Base-by-base conservation (phyloP, 2,888 invertebrate species). In the Rhaphigaster nebulosa region DNA sequence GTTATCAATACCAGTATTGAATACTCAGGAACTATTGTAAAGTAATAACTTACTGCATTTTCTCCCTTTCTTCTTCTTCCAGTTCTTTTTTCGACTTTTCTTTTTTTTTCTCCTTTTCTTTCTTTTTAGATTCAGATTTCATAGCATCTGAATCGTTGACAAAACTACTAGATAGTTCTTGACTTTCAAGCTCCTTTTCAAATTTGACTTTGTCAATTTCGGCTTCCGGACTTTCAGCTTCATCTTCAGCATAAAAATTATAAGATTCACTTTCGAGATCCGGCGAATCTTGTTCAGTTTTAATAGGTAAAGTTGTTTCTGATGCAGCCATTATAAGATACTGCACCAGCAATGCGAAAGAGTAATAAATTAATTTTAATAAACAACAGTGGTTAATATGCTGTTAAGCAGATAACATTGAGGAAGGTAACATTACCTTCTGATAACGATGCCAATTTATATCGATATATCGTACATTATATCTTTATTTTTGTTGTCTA, bases 21-120 rank as follows among this genome's bases (percentile, higher is more conserved):
- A 45, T 45, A 45, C 20, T 54, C 12, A n/a, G 10, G 34, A 65
- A 29, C 29, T 45, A n/a, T n/a, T n/a, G 0, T 26, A 1, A 91
- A 90, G 26, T 56, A 80, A 91, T 90, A 38, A 95, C 96, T 95
- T 94, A 98, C 98, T 98, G 98, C 98, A 99, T 98, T 94, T 98
- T 98, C 93, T 98, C 98, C 91, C 98, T 94, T 93, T 99, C 98
- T 93, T 99, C 98, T 93, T 98, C 98, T 94, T 99, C 98, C 20
- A 98, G 93, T 94, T 98, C 98, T 96, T 97, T 94, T 97, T 97
- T 93, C 96, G 96, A 94, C 93, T 94, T 91, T 96, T 96, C 90
- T 95, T 95, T 93, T 96, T 97, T 93, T 88, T 92, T 92, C 87
- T 92, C 92, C 56, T 91, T 91, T 38, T 87, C 80, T 50, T 76